phyloP scores from a whole-genome alignment of 92 coral and sea anemone genomes.

The Palythoa grandiflora region DNA sequence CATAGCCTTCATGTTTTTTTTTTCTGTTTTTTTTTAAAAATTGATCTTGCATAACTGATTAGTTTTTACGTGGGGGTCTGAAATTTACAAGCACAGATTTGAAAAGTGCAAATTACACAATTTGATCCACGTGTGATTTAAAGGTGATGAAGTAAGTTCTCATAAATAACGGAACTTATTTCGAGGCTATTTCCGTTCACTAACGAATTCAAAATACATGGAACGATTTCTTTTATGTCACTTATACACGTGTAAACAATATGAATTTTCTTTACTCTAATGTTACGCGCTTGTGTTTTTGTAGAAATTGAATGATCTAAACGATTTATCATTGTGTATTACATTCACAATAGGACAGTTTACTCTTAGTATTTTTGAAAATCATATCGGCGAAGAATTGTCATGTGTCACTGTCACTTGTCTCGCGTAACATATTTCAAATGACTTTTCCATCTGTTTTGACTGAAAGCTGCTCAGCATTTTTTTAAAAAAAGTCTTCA shows the following conservation, averaged over 20 bases:
- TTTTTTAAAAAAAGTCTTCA: too few species aligned
- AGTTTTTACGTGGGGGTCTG: neutral
- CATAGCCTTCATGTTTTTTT: neutral
- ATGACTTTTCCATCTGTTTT: too few species aligned
- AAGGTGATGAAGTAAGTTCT: neutral
- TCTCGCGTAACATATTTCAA: too few species aligned
- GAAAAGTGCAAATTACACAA: neutral
- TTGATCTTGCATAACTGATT: neutral
- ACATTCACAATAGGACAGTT: neutral
- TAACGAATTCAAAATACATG: neutral
- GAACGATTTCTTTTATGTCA: neutral
- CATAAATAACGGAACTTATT: neutral
- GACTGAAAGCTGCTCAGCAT: too few species aligned
- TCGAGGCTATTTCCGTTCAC: neutral
- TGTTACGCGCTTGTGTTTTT: neutral
- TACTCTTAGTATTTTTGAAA: neutral
- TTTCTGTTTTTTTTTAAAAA: neutral
- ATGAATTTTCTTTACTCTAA: neutral
- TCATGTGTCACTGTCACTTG: neutral
- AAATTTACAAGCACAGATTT: neutral
- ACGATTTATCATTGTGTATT: neutral
- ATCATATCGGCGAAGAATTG: neutral
- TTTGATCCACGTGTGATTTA: neutral
- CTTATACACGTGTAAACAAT: neutral
- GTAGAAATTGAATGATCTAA: neutral